Base-by-base conservation (phyloP, 2,797 vertebrate genomes). In the Ptychadena robeensis region DNA sequence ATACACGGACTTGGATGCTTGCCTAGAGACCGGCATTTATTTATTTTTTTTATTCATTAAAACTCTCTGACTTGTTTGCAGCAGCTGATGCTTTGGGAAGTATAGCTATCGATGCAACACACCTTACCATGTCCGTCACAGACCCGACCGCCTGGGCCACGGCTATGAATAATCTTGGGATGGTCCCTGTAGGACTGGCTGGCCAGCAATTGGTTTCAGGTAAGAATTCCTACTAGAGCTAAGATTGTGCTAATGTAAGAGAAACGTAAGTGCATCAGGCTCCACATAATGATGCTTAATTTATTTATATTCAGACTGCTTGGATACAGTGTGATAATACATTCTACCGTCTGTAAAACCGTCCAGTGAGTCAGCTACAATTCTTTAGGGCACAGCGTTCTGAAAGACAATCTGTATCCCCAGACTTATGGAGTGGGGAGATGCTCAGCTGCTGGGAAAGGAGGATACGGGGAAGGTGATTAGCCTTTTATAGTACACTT, bases 141-240 rank as follows among this genome's bases (percentile, higher is more conserved):
- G 97, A 96, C 86, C 96, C 94, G 0, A 93, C 95, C 0, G 95
- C 96, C 87, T 98, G 97, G 97, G 94, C 96, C 80, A 96, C 96
- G 0, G 96, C 97, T 88, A 97, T 98, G 96, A 98, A 95, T 92
- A 98, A 97, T 91, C 87, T 98, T 87, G 96, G 97, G 83, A 96
- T 99, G 90, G 88, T 97, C 86, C 96, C 97, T 1, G 93, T 99
- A 92, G 94, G 96, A 81, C 87, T 98, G 89, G 91, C 92, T 10
- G 96, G 96, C 85, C 97, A 96, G 89, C 97, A 95, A 87, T 93
- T 99, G 65, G 90, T 98, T 63, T 94, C 97, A 91, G 97, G 97
- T 98, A 94, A 91, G 88, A 70, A 32, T 80, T 85, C 79, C 37
- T 2, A 0, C 31, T 31, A 25, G 27, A 9, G 15, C 44, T 32